Base-by-base conservation (phyloP, 1,140 invertebrate genomes). In the Brachionus sp. region DNA sequence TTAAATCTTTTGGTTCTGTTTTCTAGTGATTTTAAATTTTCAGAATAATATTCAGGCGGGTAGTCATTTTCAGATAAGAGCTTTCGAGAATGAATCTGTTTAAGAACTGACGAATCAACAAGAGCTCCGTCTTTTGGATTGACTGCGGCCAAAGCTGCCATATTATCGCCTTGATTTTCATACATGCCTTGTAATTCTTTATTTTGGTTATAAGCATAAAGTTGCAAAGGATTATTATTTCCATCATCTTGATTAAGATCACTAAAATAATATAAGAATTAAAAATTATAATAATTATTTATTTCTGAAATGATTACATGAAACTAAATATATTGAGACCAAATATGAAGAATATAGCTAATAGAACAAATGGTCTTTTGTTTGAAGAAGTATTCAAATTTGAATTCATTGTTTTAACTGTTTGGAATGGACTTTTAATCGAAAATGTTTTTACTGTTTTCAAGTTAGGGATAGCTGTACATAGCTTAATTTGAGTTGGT, bases 321-420 rank as follows among this genome's bases (percentile, higher is more conserved):
- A 80, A 64, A 23, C 37, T 50, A 16, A 80, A 62, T 62, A 80
- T 80, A 66, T 80, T 80, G 1, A 80, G 33, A 57, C 50, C 77
- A 66, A 57, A 80, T 19, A 80, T 42, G 23, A 80, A 39, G 13
- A 80, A 62, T 42, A 80, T 25, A 3, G 50, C 77, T 25, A 62
- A 25, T 23, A 80, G 19, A 25, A 62, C 37, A 62, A 80, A 80
- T 16, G 77, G 77, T 37, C 77, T 6, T 80, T 80, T 80, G 6
- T n/a, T 16, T 16, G 68, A 7, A 35, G 68, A 39, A 39, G 35
- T 39, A 39, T n/a, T 16, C 16, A 39, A 62, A 23, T 50, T 62
- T 39, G 77, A n/a, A 33, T 23, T 62, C 10, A 80, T 39, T 3
- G 50, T 57, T 66, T 80, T 80, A 16, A 80, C 29, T 19, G 62